A percentile compares a stretch with the other conserved stretches of the same genome.
Conservation (phyloP, 2,888 invertebrate genomes). For the Ceratothoa steindachneri region DNA sequence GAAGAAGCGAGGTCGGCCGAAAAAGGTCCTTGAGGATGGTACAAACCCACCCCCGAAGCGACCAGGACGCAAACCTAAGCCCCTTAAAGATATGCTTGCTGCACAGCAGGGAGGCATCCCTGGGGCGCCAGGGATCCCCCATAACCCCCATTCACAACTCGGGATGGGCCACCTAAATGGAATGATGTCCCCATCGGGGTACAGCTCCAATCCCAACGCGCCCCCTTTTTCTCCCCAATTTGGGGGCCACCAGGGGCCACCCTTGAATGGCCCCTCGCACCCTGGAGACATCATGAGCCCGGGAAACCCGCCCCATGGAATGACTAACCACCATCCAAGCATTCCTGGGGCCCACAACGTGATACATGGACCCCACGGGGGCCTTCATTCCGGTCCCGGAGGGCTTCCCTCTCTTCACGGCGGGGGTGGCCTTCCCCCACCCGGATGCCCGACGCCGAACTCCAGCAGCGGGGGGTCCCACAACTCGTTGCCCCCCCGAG, state of each 20-base stretch:
- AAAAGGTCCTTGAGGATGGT: slow-evolving; percentile 49
- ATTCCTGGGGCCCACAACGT: slow-evolving; percentile 14
- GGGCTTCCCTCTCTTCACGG: slow-evolving; percentile 1
- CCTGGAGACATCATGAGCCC: neutral
- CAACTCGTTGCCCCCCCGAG: slow-evolving; percentile 12
- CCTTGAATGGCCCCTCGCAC: neutral
- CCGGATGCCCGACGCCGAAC: neutral
- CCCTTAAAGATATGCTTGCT: slow-evolving; percentile 42
- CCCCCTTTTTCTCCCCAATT: slow-evolving; percentile 46
- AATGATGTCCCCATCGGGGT: slow-evolving; percentile 46
- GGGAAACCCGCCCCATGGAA: neutral
- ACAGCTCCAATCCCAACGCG: slow-evolving; percentile 41
- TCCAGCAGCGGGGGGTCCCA: neutral
- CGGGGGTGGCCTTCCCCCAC: neutral
- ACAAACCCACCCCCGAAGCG: slow-evolving; percentile 43
- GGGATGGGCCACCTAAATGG: slow-evolving; percentile 46
- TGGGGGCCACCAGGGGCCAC: slow-evolving; percentile 1
- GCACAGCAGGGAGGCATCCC: slow-evolving; percentile 23
- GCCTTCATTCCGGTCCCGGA: slow-evolving; percentile 16
- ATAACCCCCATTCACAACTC: slow-evolving; percentile 26
- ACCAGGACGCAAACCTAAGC: slow-evolving; percentile 43
- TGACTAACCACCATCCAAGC: slow-evolving; percentile 5
- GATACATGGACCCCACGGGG: slow-evolving; percentile 28
- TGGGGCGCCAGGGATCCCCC: slow-evolving; percentile 3
- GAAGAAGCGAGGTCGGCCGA: slow-evolving; percentile 73